phyloP scores from a whole-genome alignment of 2,113 vertebrate genomes.

The Herpetotheres cachinnans region DNA sequence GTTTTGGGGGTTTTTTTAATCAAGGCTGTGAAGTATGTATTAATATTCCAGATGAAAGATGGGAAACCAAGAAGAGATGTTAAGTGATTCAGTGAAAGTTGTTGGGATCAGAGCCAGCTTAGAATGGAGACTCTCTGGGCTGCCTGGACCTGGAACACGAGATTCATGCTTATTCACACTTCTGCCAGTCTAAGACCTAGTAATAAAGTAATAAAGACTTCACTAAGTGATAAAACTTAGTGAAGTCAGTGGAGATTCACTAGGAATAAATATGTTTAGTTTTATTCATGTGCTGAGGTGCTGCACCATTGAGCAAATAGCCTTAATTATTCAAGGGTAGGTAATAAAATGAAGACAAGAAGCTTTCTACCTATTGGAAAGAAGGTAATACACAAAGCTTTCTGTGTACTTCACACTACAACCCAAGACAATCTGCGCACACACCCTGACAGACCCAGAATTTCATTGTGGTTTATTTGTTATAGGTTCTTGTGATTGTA shows the following conservation, averaged over 20 bases:
- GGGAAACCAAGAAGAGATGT: neutral
- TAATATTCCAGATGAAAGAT: conserved; percentile 47
- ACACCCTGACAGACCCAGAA: neutral
- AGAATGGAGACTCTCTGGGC: neutral
- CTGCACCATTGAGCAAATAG: neutral
- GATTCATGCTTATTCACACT: neutral
- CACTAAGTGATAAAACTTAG: neutral
- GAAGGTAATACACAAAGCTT: neutral
- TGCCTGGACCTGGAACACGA: neutral
- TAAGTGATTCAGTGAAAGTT: neutral
- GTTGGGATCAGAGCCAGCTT: neutral
- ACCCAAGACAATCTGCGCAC: neutral
- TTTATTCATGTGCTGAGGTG: neutral
- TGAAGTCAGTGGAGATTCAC: neutral
- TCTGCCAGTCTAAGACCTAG: neutral
- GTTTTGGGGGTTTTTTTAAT: neutral
- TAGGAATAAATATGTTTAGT: neutral
- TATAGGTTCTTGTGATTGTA: neutral
- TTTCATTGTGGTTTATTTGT: neutral
- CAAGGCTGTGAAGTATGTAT: neutral
- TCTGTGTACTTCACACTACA: neutral
- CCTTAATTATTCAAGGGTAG: neutral
- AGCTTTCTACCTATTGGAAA: neutral
- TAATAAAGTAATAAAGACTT: no score
- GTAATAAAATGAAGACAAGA: neutral